Evolutionary conservation across 2,797 vertebrate species (phyloP).

Genomic region (Mallotus villosus): DNA sequence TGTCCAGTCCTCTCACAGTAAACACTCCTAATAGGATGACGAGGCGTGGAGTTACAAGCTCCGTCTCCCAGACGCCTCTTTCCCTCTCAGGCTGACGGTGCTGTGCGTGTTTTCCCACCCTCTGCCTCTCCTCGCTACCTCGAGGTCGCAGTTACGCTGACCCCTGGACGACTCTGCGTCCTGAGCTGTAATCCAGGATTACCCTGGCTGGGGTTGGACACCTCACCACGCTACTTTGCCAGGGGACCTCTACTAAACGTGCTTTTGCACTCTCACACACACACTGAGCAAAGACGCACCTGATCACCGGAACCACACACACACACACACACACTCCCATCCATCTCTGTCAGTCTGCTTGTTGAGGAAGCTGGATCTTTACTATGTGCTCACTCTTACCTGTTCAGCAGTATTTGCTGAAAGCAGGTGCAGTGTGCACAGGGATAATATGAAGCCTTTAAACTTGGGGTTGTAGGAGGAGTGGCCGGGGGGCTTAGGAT

Average conservation of each 20-base stretch:
- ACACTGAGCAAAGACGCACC: slow-evolving; percentile 19
- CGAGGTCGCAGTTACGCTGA: slow-evolving; percentile 47
- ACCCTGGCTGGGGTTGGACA: slow-evolving; percentile 54
- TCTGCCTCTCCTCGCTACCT: slow-evolving; percentile 33
- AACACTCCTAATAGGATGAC: neutral
- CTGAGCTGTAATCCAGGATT: slow-evolving; percentile 72
- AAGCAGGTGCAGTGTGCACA: slow-evolving; percentile 41
- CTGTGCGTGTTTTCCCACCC: slow-evolving; percentile 24
- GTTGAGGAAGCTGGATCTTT: slow-evolving; percentile 22
- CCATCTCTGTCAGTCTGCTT: slow-evolving; percentile 5
- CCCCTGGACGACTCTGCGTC: slow-evolving; percentile 61
- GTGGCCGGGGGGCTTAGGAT: slow-evolving; percentile 30
- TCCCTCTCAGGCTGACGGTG: slow-evolving; percentile 30
- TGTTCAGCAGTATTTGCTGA: slow-evolving; percentile 36
- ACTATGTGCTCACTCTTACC: slow-evolving; percentile 18
- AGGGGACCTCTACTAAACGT: slow-evolving; percentile 29
- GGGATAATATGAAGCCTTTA: slow-evolving; percentile 36
- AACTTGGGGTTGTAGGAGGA: slow-evolving; percentile 14
- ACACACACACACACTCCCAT: slow-evolving; percentile 16
- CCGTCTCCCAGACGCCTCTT: neutral
- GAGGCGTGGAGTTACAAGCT: neutral
- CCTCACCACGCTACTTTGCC: slow-evolving; percentile 40
- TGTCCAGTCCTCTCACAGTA: neutral
- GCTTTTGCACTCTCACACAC: slow-evolving; percentile 14
- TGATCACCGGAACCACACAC: neutral